These are phyloP conservation scores for Eudasyphora cyanicolor DNA, from an alignment of 2,888 invertebrate genomes.

Conservation along the genomic window DNA sequence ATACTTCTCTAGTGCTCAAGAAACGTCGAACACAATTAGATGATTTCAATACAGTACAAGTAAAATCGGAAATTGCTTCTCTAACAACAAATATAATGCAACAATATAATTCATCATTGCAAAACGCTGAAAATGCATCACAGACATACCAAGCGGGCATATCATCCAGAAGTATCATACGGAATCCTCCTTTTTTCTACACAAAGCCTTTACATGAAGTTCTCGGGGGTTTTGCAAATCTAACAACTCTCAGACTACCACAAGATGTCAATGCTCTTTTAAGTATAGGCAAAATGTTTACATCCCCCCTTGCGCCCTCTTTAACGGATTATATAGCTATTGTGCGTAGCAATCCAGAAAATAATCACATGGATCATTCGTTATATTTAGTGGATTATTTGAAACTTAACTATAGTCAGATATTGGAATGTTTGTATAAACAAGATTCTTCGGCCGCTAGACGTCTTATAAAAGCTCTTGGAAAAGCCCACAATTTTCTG, in stretches of 20 bases:
- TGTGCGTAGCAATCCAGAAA: background rate
- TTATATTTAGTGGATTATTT: background rate
- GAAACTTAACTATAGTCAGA: background rate
- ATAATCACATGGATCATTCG: background rate
- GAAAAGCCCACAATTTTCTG: background rate
- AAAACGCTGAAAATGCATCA: background rate
- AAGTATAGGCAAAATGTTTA: background rate
- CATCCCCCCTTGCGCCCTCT: background rate
- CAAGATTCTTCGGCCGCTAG: background rate
- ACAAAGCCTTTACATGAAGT: background rate
- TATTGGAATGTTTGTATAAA: background rate
- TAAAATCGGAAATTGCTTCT: too few relatives aligned
- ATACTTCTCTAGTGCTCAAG: too few relatives aligned
- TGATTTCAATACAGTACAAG: too few relatives aligned
- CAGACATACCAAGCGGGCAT: background rate
- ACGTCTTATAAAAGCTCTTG: background rate
- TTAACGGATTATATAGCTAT: background rate
- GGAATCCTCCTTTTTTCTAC: background rate
- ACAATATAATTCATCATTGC: too few relatives aligned
- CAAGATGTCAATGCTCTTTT: background rate
- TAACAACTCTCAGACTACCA: background rate
- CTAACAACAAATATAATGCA: background rate
- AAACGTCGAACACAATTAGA: too few relatives aligned
- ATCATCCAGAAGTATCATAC: background rate
- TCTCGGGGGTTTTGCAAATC: background rate